phyloP scores from a whole-genome alignment of 1,140 invertebrate species.

The Zaprionus tsacasi region DNA sequence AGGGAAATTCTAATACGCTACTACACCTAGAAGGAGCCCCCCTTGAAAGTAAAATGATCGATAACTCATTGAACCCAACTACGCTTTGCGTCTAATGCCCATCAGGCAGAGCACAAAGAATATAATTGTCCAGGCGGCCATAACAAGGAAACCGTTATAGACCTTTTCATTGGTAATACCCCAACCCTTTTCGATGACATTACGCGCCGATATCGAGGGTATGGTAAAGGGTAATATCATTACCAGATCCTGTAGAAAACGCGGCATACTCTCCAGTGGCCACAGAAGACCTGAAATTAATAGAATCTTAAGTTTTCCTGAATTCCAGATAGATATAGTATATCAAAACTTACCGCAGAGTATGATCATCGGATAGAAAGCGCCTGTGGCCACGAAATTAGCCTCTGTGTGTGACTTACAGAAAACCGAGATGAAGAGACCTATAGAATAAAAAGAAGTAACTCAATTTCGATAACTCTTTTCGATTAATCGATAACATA shows the following conservation, averaged over 20 bases:
- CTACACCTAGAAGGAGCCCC: conserved; percentile 46
- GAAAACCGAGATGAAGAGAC: conserved; percentile 91
- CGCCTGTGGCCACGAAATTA: conserved; percentile 93
- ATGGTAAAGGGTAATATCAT: conserved; percentile 88
- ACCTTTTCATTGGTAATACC: conserved; percentile 85
- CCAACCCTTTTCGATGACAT: conserved; percentile 87
- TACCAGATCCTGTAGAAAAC: conserved; percentile 86
- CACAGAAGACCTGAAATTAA: conserved; percentile 91
- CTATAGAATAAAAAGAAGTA: conserved; percentile 21
- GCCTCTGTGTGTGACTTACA: conserved; percentile 91
- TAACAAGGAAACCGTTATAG: conserved; percentile 87
- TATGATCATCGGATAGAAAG: conserved; percentile 94
- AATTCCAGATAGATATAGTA: background rate
- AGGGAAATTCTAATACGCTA: conserved; percentile 70
- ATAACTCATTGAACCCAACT: conserved; percentile 39
- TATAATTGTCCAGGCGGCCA: conserved; percentile 85
- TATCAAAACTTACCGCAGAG: conserved; percentile 89
- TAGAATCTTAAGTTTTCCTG: background rate
- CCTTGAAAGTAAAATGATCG: conserved; percentile 18
- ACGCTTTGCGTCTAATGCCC: conserved; percentile 83
- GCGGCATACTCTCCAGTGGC: conserved; percentile 93
- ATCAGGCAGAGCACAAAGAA: conserved; percentile 84
- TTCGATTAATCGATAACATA: conserved; percentile 70
- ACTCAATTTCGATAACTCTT: background rate
- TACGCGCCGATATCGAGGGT: conserved; percentile 87